A percentile compares a stretch with the other conserved stretches of the same genome.
These are phyloP conservation scores for Cynodonichthys magdalenae DNA, from an alignment of 2,797 vertebrate species.

Conservation along the genomic window DNA sequence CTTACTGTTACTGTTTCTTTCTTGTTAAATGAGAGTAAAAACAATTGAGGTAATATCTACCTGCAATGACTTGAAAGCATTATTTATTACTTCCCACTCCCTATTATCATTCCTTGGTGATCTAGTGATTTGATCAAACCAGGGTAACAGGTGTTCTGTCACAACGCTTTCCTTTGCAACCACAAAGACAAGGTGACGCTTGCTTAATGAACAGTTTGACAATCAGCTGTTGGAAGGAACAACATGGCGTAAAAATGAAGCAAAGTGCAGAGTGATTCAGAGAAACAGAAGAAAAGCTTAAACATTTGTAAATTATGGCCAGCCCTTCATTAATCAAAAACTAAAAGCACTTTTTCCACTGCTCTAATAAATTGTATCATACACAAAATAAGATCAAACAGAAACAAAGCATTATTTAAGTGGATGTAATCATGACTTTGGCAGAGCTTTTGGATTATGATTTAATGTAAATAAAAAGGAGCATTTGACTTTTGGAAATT, in stretches of 20 bases:
- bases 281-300: constrained; percentile 9
- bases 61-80: too few species aligned
- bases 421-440: neutral
- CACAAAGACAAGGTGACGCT: constrained; percentile 27
- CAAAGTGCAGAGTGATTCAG: constrained; percentile 5
- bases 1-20: too few species aligned
- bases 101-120: too few species aligned
- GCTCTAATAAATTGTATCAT: constrained; percentile 13
- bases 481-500: too few species aligned
- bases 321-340: constrained; percentile 33
- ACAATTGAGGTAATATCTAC: too few species aligned
- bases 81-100: too few species aligned
- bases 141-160: too few species aligned
- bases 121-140: too few species aligned
- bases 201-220: constrained; percentile 22
- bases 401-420: neutral
- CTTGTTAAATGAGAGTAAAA: too few species aligned
- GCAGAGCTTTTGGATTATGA: neutral
- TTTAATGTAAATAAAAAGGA: neutral
- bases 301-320: neutral
- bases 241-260: neutral
- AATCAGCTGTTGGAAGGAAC: constrained; percentile 11
- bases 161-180: constrained; percentile 9
- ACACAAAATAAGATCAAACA: constrained; percentile 3
- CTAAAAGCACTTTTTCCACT: constrained; percentile 11